Evolutionary conservation across 2,113 vertebrate genomes (phyloP).

Genomic region (Sterrhoptilus dennistouni): DNA sequence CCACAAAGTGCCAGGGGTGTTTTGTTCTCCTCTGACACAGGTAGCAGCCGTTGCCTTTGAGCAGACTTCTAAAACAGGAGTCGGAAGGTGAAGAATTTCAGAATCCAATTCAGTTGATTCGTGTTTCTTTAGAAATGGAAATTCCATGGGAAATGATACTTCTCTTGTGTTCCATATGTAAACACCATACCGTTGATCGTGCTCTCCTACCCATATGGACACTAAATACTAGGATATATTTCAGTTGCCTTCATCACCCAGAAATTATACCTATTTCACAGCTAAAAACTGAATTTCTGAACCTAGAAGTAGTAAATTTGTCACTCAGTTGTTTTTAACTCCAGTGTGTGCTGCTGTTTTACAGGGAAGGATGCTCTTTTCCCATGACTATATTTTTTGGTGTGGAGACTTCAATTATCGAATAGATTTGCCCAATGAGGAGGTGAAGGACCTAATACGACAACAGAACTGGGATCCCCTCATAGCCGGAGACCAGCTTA

Average conservation of each 20-base stretch:
- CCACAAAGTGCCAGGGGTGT: neutral
- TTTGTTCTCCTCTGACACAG: neutral
- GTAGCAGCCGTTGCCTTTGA: neutral
- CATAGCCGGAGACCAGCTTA: constrained; percentile 90
- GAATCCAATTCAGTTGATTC: neutral
- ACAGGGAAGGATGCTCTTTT: constrained; percentile 93
- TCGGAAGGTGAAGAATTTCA: neutral
- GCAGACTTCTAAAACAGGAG: neutral
- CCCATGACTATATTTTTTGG: constrained; percentile 98
- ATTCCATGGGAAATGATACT: neutral
- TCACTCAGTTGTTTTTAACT: neutral
- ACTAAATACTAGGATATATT: neutral
- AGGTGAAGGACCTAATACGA: constrained; percentile 93
- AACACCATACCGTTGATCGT: neutral
- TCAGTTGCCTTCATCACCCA: neutral
- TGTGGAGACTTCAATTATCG: constrained; percentile 99
- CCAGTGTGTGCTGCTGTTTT: neutral
- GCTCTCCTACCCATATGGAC: neutral
- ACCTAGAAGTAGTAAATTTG: neutral
- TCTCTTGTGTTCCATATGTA: neutral
- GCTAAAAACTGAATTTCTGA: neutral
- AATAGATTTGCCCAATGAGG: constrained; percentile 92
- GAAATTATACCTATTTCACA: neutral
- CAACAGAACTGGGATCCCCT: constrained; percentile 94
- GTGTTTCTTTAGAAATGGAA: neutral